Percentiles rank a stretch among this genome's conserved stretches.
Evolutionary conservation across 2,797 vertebrate species (phyloP).

Genomic region (Danio albolineatus): DNA sequence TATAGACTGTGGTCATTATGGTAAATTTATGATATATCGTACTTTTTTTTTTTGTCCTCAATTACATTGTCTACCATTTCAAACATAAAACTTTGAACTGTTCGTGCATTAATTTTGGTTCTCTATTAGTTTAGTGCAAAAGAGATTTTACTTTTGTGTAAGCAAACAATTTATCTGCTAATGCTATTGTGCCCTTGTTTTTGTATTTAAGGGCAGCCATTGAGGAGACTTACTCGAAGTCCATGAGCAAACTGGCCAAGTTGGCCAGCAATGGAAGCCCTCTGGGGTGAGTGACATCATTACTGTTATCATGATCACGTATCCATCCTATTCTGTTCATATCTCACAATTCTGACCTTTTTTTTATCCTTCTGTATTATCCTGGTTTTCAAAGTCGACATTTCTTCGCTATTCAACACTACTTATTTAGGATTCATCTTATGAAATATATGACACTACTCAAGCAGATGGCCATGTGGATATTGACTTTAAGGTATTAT

Average conservation of each 20-base stretch:
- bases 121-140: neutral
- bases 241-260: constrained; percentile 94
- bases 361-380: too few species aligned
- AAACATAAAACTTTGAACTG: neutral
- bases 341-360: too few species aligned
- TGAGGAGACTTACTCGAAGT: constrained; percentile 95
- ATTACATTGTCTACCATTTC: neutral
- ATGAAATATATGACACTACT: neutral
- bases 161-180: neutral
- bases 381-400: too few species aligned
- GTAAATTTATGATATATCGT: too few species aligned
- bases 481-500: neutral
- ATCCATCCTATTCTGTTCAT: too few species aligned
- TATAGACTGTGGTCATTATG: neutral
- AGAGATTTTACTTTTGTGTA: neutral
- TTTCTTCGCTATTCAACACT: too few species aligned
- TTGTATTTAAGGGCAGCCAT: constrained; percentile 82
- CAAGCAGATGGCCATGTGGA: neutral
- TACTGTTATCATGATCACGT: neutral
- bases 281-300: constrained; percentile 81
- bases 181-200: constrained; percentile 24
- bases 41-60: neutral
- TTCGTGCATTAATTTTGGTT: constrained; percentile 1
- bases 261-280: constrained; percentile 91
- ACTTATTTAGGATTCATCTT: too few species aligned